Percentiles rank a stretch among this genome's conserved stretches.
These are phyloP conservation scores for Pseudorhombus dupliciocellatus DNA, from an alignment of 2,113 vertebrate genomes.

Conservation along the genomic window DNA sequence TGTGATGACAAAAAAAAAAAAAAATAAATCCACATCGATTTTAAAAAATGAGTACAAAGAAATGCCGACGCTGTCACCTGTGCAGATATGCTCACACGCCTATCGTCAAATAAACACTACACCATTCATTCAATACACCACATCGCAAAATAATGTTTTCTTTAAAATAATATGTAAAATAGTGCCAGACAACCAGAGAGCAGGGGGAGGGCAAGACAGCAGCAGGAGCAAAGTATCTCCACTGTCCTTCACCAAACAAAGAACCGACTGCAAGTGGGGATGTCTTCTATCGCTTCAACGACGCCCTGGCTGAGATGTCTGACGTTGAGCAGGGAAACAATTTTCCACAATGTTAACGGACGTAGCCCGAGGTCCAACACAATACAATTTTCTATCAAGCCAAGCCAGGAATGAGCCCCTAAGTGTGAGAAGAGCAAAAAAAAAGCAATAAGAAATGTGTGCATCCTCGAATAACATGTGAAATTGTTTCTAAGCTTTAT, in stretches of 20 bases:
- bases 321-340: slow-evolving; percentile 41
- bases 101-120: not conserved
- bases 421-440: slow-evolving; percentile 15
- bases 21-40: slow-evolving; percentile 7
- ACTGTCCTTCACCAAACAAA: slow-evolving; percentile 22
- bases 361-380: slow-evolving; percentile 42
- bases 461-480: slow-evolving; percentile 6
- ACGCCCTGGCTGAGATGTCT: slow-evolving; percentile 27
- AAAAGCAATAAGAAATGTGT: slow-evolving; percentile 1
- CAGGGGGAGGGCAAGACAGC: not conserved
- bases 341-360: slow-evolving; percentile 37
- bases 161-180: slow-evolving; percentile 2
- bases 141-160: not conserved
- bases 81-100: not conserved
- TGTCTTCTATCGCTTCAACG: not conserved
- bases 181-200: slow-evolving; percentile 9
- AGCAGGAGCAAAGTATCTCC: slow-evolving; percentile 3
- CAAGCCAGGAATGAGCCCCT: slow-evolving; percentile 14
- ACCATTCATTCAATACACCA: not conserved
- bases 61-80: slow-evolving; percentile 12
- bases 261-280: slow-evolving; percentile 3
- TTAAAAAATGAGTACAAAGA: slow-evolving; percentile 4
- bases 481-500: not conserved
- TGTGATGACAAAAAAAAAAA: slow-evolving; percentile 22
- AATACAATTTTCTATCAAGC: slow-evolving; percentile 13